Percentiles rank a stretch among this genome's conserved stretches.
These are phyloP conservation scores for Stegana nigrithorax DNA, from an alignment of 2,888 invertebrate species.

Conservation along the genomic window DNA sequence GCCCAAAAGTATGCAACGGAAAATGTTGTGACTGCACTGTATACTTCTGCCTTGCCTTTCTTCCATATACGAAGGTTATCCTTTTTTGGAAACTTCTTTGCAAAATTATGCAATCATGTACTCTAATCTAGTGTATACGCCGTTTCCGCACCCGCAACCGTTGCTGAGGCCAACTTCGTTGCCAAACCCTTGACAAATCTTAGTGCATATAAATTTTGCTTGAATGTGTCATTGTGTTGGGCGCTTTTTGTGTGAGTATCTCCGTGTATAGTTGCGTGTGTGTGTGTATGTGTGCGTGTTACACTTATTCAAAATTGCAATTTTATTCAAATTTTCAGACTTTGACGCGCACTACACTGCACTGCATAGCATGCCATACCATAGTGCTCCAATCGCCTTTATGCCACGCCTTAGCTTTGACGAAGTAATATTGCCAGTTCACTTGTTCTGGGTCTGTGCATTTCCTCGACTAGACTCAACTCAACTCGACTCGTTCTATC, in stretches of 20 bases:
- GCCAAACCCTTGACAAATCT: not conserved
- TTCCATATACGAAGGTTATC: not conserved
- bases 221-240: too few species aligned
- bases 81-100: not conserved
- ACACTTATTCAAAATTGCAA: not conserved
- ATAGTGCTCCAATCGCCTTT: not conserved
- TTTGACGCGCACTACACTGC: not conserved
- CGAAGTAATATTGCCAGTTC: not conserved
- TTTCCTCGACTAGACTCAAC: too few species aligned
- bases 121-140: not conserved
- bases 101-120: slow-evolving; percentile 3
- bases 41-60: not conserved
- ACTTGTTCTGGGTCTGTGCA: too few species aligned
- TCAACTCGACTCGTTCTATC: too few species aligned
- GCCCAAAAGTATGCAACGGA: not conserved
- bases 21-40: too few species aligned
- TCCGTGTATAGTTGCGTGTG: too few species aligned
- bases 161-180: not conserved
- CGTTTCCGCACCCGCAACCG: not conserved
- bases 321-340: slow-evolving; percentile 8
- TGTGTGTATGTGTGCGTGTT: not conserved
- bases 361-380: not conserved
- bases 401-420: not conserved
- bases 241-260: too few species aligned
- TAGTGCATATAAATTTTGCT: too few species aligned